Evolutionary conservation across 2,888 invertebrate genomes (phyloP), one percentile per base, ranked within the genome.

Genomic region (Caenorhabditis uteleia): DNA sequence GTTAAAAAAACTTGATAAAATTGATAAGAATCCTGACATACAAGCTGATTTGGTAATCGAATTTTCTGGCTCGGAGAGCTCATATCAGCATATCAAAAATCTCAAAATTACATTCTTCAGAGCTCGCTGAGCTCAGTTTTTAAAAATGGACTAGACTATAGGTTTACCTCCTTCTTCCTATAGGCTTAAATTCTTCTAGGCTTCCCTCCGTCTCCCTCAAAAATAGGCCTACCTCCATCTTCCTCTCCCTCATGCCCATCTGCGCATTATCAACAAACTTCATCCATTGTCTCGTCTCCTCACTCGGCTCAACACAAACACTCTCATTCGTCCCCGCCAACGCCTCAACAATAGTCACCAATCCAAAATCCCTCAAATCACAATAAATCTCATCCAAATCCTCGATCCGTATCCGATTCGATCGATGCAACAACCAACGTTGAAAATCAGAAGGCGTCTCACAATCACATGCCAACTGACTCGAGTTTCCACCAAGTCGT

Each of bases 381-480:
- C 67, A 60, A 20, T 38, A 47, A 26, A 70, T 7, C 12, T 66
- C 56, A 27, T 65, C 62, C 20, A 70, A 44, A 48, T 70, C 56
- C 23, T 67, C 44, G 39, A 70, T 54, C 69, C 66, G 29, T 21
- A 23, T 65, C 31, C 54, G 49, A 48, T 75, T 75, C 10, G 23
- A 42, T n/a, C 26, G 26, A 18, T 43, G 49, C 39, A 65, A 43
- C 38, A 72, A 55, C 75, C 75, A 75, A 42, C 60, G 48, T 36
- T 75, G 75, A 20, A 75, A 48, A 29, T 70, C 60, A 2, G 68
- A 47, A 7, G 75, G 75, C n/a, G 57, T 33, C 12, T 64, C 62
- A 48, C 75, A 75, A 39, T 70, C 64, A 45, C 75, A 75, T n/a
- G 53, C 44, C 38, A 62, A 70, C 25, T 49, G 18, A 27, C 48